Base-by-base conservation (phyloP, 2,797 vertebrate species). In the Hephaestus fuliginosus region DNA sequence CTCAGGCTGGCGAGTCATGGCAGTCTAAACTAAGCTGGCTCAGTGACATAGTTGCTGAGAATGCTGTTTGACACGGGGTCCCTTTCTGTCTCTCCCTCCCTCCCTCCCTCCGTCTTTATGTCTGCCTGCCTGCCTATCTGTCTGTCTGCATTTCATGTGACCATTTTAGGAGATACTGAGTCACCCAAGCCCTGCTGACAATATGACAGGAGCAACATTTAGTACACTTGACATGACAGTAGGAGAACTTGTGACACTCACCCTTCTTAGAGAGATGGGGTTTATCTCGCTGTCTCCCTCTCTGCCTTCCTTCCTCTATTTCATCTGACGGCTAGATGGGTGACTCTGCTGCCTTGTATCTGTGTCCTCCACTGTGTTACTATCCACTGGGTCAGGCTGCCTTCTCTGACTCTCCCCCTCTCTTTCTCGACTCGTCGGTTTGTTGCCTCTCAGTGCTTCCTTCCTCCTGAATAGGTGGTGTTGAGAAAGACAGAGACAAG, bases 141-240 rank as follows among this genome's bases (percentile, higher is more conserved):
- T 79, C 80, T 75, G 73, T 67, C 84, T 76, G 76, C 46, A 72
- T 88, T 84, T 92, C 88, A 86, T 92, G 89, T 89, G 83, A 86
- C 92, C 92, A 93, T 93, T 93, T 94, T 92, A 89, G 92, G 92
- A 93, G 83, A 92, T 82, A 61, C 80, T 77, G 88, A 93, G 88
- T 90, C 89, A 82, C 78, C 69, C 41, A n/a, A 76, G 78, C 74
- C 39, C 86, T 83, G 86, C 88, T 86, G 79, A 91, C 83, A 87
- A 82, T 79, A 84, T 86, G 82, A 91, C 85, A 69, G 72, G 63
- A 87, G 78, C 69, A 80, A 81, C 83, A 61, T 71, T 33, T 36
- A 67, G 46, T 36, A 80, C 68, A 76, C 76, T 80, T 79, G 70
- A 75, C 72, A 51, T 79, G 70, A 88, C 88, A 85, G 72, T 67